Evolutionary conservation across 2,797 vertebrate genomes (phyloP), one percentile per base, ranked within the genome.

Genomic region (Oophaga sylvatica): DNA sequence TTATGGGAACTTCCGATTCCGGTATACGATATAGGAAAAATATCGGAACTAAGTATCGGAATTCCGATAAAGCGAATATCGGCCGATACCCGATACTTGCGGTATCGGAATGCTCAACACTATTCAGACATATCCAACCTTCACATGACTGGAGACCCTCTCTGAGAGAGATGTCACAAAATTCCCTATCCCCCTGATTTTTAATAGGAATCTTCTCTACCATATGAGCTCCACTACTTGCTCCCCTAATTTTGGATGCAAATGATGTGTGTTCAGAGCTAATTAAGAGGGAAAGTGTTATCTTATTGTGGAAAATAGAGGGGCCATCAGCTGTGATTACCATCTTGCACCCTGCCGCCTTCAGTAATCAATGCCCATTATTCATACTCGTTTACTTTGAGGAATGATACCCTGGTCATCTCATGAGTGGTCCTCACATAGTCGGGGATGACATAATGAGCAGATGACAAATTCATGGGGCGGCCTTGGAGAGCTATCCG

Each of bases 291-390:
- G 81, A 68, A 73, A 59, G 56, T 48, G 53, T 56, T 17, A 45
- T 53, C 26, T 82, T 56, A 70, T 80, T 53, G 29, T 16, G 5
- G 83, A 89, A 35, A 80, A 87, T 84, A 11, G 11, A 56, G 73
- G 86, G 83, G 82, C 0, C 2, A 0, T 26, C 92, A 94, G 92
- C 92, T 93, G 92, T 87, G 92, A 67, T 87, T 22, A 2, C 83
- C 84, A 56, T 80, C 31, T 60, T 0, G 0, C 1, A 0, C 9
- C 16, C 62, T 17, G 68, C 11, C 81, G 91, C 91, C 87, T 84
- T 90, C 26, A 84, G 82, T 78, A 20, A 90, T 84, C 91, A 85
- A 87, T 92, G 85, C 76, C 87, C 89, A 91, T 88, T 90, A 56
- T 59, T 90, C 91, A 89, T 56, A 11, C 90, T 90, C 87, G 19